Percentiles rank a stretch among this genome's conserved stretches.
phyloP scores from a whole-genome alignment of 2,113 vertebrate species.

The Laterallus jamaicensis region DNA sequence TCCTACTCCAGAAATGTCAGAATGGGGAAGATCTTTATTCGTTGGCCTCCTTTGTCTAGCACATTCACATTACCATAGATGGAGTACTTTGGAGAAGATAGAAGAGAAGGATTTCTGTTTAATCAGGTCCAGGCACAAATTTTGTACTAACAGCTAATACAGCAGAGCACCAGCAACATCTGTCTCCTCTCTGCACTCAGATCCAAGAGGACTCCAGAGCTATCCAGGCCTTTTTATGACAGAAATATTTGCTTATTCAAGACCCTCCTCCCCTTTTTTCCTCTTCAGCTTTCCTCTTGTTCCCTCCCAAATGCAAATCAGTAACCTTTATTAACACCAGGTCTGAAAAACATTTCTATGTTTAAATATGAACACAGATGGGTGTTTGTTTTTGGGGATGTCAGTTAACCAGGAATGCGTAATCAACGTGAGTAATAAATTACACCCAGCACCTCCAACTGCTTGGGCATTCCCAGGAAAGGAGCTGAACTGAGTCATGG shows the following conservation, averaged over 20 bases:
- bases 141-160: background rate
- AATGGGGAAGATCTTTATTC: constrained; percentile 3
- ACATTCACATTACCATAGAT: constrained; percentile 35
- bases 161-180: constrained; percentile 11
- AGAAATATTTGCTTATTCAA: background rate
- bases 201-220: background rate
- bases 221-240: background rate
- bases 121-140: constrained; percentile 45
- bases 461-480: background rate
- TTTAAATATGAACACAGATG: background rate
- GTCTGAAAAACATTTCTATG: background rate
- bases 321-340: background rate
- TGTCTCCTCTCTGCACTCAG: background rate
- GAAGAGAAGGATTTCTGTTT: constrained; percentile 16
- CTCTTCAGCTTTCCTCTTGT: background rate
- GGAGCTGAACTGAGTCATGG: background rate
- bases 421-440: background rate
- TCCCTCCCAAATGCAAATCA: background rate
- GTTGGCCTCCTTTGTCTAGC: background rate
- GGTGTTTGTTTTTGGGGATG: background rate
- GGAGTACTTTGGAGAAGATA: constrained; percentile 18
- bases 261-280: background rate
- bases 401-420: background rate
- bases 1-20: background rate
- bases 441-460: background rate